Evolutionary conservation across 2,888 invertebrate species (phyloP).

Genomic region (Andrena bucephala): DNA sequence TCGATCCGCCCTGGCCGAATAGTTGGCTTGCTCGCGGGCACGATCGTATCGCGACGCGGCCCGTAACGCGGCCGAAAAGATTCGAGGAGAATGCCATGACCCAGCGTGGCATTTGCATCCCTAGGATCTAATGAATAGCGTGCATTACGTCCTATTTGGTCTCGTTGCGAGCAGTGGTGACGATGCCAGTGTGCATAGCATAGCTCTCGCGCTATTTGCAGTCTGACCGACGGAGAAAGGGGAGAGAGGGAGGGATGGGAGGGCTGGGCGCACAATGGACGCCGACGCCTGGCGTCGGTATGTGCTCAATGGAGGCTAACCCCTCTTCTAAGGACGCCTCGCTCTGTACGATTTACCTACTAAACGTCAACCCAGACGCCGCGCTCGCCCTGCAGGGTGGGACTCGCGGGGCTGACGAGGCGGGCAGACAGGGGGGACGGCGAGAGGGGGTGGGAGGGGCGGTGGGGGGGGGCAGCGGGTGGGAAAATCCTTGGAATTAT

Average conservation of each 20-base stretch:
- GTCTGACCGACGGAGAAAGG: slow-evolving; percentile 55
- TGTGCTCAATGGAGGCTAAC: slow-evolving; percentile 69
- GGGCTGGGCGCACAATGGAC: slow-evolving; percentile 73
- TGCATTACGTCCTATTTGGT: slow-evolving; percentile 80
- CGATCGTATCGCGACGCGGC: slow-evolving; percentile 37
- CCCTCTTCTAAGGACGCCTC: slow-evolving; percentile 52
- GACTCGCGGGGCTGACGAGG: slow-evolving; percentile 19
- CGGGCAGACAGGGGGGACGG: slow-evolving; percentile 20
- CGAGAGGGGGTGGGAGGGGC: background rate
- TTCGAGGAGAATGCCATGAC: slow-evolving; percentile 79
- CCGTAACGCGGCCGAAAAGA: slow-evolving; percentile 58
- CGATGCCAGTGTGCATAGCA: slow-evolving; percentile 77
- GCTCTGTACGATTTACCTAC: slow-evolving; percentile 61
- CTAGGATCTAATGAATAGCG: slow-evolving; percentile 81
- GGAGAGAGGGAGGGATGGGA: slow-evolving; percentile 3
- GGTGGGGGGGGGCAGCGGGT: background rate
- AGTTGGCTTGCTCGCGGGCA: slow-evolving; percentile 61
- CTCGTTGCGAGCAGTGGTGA: slow-evolving; percentile 76
- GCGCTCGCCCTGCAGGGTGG: slow-evolving; percentile 5
- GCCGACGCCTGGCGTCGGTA: slow-evolving; percentile 75
- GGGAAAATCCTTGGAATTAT: slow-evolving; percentile 57
- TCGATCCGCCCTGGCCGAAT: slow-evolving; percentile 59
- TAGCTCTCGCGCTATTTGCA: slow-evolving; percentile 81
- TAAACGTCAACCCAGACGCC: slow-evolving; percentile 56
- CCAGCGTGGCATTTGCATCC: slow-evolving; percentile 79